Evolutionary conservation across 2,797 vertebrate genomes (phyloP).

Genomic region (Mormyrus hasselquistii): DNA sequence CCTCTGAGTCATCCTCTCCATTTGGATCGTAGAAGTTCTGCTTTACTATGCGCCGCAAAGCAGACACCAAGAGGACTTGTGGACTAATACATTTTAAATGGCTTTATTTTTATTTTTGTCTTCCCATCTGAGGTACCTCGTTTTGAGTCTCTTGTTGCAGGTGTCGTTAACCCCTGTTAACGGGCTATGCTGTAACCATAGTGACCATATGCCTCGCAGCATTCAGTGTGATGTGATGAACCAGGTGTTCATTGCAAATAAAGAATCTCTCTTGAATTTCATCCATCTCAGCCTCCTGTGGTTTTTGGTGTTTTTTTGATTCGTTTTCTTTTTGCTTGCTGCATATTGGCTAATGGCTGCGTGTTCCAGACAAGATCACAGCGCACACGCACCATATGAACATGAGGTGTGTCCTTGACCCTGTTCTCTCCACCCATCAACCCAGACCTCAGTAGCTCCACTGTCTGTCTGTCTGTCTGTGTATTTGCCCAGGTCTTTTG

Average conservation of each 20-base stretch:
- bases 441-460: constrained; percentile 3
- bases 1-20: not conserved
- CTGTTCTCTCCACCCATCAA: not conserved
- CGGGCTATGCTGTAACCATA: not conserved
- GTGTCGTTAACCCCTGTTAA: not conserved
- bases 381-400: not conserved
- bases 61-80: not conserved
- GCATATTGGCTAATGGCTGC: not conserved
- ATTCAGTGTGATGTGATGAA: constrained; percentile 13
- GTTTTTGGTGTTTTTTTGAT: constrained; percentile 8
- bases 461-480: not conserved
- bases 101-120: not conserved
- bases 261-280: constrained; percentile 18
- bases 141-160: not conserved
- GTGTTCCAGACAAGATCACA: not conserved
- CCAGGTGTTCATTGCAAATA: constrained; percentile 23
- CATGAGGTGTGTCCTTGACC: not conserved
- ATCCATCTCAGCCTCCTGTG: constrained; percentile 24
- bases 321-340: constrained; percentile 2
- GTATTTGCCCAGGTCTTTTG: constrained; percentile 25
- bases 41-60: not conserved
- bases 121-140: not conserved
- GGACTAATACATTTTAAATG: not conserved
- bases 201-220: not conserved
- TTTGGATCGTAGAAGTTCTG: not conserved